phyloP scores from a whole-genome alignment of 2,888 invertebrate species.

The Miltochrista miniata region DNA sequence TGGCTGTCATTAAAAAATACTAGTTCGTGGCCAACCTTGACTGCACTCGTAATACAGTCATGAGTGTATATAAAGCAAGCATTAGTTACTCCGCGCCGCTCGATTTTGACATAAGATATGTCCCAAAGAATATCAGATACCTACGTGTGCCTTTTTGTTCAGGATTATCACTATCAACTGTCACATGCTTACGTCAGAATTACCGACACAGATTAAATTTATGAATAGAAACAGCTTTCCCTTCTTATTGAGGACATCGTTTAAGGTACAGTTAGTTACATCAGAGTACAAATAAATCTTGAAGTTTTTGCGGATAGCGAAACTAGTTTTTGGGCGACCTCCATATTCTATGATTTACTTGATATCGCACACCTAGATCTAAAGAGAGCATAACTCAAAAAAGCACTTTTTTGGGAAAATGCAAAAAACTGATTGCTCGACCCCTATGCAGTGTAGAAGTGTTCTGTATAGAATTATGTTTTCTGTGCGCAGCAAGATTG shows the following conservation, averaged over 20 bases:
- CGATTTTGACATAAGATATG: too few species aligned
- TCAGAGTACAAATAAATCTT: constrained; percentile 49
- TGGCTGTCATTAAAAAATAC: too few species aligned
- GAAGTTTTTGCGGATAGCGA: constrained; percentile 53
- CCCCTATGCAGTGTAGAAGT: too few species aligned
- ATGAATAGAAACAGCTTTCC: constrained; percentile 51
- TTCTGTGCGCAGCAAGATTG: too few species aligned
- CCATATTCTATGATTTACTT: constrained; percentile 40
- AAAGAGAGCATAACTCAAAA: too few species aligned
- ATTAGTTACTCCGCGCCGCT: not conserved
- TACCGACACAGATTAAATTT: not conserved
- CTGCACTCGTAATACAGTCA: too few species aligned
- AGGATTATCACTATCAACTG: not conserved
- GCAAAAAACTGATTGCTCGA: too few species aligned
- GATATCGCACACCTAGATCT: constrained; percentile 11
- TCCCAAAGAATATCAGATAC: not conserved
- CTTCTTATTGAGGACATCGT: constrained; percentile 53
- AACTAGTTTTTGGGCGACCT: constrained; percentile 53
- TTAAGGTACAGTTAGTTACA: constrained; percentile 58
- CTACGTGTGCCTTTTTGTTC: not conserved
- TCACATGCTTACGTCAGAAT: not conserved
- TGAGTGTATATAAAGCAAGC: too few species aligned
- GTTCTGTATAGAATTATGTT: too few species aligned
- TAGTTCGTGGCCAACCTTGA: too few species aligned
- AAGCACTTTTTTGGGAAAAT: too few species aligned